Evolutionary conservation across 2,888 invertebrate species (phyloP).

Genomic region (Diploptera punctata): DNA sequence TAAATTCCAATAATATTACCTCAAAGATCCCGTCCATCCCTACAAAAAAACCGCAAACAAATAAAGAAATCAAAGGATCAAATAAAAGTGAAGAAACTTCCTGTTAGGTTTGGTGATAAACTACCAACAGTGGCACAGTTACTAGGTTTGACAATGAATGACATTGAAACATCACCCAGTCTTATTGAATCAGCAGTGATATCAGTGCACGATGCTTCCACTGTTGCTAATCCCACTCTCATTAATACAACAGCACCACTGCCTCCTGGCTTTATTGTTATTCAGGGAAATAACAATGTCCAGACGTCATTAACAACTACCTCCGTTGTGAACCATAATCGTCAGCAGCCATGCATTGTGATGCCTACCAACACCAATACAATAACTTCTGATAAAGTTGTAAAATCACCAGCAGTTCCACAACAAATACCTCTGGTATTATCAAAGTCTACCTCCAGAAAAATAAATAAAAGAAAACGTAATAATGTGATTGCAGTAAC

Average conservation of each 20-base stretch:
- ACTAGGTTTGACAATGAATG: constrained; percentile 19
- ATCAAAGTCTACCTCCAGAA: neutral
- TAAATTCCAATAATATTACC: constrained; percentile 6
- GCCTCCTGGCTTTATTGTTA: constrained; percentile 26
- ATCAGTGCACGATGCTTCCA: constrained; percentile 1
- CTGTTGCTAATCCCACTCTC: constrained; percentile 13
- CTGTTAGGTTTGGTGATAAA: constrained; percentile 10
- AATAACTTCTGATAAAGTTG: neutral
- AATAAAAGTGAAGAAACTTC: neutral
- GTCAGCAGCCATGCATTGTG: constrained; percentile 22
- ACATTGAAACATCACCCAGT: constrained; percentile 19
- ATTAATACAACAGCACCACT: constrained; percentile 15
- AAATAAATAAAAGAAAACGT: constrained; percentile 1
- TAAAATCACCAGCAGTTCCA: neutral
- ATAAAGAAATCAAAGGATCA: constrained; percentile 5
- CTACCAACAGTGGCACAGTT: constrained; percentile 29
- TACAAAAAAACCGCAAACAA: neutral
- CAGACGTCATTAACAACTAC: constrained; percentile 8
- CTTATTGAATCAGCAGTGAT: neutral
- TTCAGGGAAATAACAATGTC: constrained; percentile 10
- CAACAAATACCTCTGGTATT: constrained; percentile 29
- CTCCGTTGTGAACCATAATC: constrained; percentile 18
- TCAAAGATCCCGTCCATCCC: constrained; percentile 26
- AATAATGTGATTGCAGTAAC: constrained; percentile 10
- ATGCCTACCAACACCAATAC: constrained; percentile 13